Evolutionary conservation across 1,140 invertebrate species (phyloP), one percentile per base, ranked within the genome.

Genomic region (Uloborus diversus): DNA sequence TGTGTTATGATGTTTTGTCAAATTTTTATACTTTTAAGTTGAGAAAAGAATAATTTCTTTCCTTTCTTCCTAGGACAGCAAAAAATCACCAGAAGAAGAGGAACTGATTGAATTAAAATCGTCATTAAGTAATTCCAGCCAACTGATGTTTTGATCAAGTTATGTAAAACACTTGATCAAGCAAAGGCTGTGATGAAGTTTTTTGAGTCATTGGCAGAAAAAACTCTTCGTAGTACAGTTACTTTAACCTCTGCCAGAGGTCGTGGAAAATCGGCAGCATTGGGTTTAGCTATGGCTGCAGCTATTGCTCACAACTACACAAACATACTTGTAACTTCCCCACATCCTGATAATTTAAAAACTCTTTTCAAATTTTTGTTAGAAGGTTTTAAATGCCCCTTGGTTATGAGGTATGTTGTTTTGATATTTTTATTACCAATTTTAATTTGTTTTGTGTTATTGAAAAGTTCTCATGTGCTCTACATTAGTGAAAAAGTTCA

Each of bases 321-420:
- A 17, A 99, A 99, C 86, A 95, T 99, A 61, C 99, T 97, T 88
- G 96, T 99, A 17, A 98, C 98, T 0, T 97, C 96, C 80, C 98
- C 98, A 1, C 95, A 94, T 85, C 97, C 97, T 3, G 97, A 99
- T 86, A 99, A 99, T 90, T 91, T 99, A 85, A 96, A 95, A 79
- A 99, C 97, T 0, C 88, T 99, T 1, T 99, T 99, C 88, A 95
- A 99, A 85, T 99, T 99, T 88, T 89, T 99, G 17, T 92, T 98
- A 49, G 99, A 98, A 90, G 93, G 98, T 1, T n/a, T 94, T 99
- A 85, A 96, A 99, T 88, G 94, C 93, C 0, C n/a, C 88, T 99
- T 51, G 92, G 95, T 79, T 99, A 99, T 88, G 61, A 79, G 56
- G 76, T 79, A 32, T 20, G 59, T 51, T n/a, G 5, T 20, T 27